These are phyloP conservation scores for Neria commutata DNA, from an alignment of 2,888 invertebrate species.

Conservation along the genomic window DNA sequence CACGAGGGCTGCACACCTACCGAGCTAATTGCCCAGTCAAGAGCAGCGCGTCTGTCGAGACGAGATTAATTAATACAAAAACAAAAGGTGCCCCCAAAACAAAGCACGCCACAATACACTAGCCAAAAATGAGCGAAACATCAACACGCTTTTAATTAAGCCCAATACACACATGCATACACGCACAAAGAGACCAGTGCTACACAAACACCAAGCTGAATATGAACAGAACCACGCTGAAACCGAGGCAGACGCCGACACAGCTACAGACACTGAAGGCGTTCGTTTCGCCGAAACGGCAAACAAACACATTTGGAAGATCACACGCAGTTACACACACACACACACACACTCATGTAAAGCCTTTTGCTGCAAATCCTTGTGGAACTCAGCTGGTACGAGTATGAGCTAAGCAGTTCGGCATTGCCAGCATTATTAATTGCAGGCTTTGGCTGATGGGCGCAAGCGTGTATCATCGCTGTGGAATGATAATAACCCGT, in stretches of 20 bases:
- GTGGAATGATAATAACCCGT: constrained; percentile 48
- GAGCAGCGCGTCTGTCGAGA: neutral
- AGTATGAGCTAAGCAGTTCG: constrained; percentile 29
- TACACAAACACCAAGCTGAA: neutral
- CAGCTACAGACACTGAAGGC: neutral
- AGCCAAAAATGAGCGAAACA: constrained; percentile 8
- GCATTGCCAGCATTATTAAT: constrained; percentile 46
- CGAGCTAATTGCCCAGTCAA: constrained; percentile 40
- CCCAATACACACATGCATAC: neutral
- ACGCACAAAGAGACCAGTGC: neutral
- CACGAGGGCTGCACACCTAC: constrained; percentile 45
- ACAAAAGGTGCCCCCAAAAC: constrained; percentile 27
- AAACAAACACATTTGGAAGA: neutral
- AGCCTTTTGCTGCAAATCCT: constrained; percentile 4
- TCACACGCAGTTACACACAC: too few relatives aligned
- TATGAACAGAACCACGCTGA: neutral
- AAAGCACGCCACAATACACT: neutral
- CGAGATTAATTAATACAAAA: constrained; percentile 46
- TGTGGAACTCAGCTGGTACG: too few relatives aligned
- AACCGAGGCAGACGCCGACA: neutral
- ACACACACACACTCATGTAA: neutral
- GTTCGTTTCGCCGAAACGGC: neutral
- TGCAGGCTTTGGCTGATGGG: constrained; percentile 21
- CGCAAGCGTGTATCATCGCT: constrained; percentile 33
- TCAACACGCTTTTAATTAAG: constrained; percentile 21